phyloP scores from a whole-genome alignment of 2,888 invertebrate genomes.

The Caenorhabditis becei region DNA sequence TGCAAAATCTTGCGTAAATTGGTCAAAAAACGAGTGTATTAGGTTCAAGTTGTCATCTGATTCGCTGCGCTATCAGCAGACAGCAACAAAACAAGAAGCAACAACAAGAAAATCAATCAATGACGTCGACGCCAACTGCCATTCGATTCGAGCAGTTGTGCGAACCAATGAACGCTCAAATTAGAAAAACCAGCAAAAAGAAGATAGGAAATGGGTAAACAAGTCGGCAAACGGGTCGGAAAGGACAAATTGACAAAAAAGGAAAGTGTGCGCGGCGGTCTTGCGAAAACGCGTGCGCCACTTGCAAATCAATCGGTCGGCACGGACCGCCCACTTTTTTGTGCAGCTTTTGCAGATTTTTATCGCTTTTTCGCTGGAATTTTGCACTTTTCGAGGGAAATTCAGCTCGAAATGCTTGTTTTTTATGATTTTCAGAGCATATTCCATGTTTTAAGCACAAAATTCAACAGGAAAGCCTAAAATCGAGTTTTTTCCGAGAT shows the following conservation, averaged over 20 bases:
- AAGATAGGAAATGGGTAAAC: conserved; percentile 15
- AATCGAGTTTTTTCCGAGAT: conserved; percentile 8
- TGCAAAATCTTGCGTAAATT: neutral
- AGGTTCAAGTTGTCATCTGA: conserved; percentile 35
- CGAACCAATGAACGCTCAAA: conserved; percentile 44
- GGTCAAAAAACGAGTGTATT: neutral
- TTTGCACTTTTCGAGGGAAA: too few species aligned
- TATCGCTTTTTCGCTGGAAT: conserved; percentile 11
- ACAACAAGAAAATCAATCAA: conserved; percentile 40
- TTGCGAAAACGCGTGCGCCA: conserved; percentile 37
- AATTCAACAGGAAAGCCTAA: too few species aligned
- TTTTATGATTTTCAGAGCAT: too few species aligned
- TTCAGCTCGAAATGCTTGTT: too few species aligned
- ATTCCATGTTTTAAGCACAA: too few species aligned
- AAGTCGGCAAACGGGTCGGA: neutral
- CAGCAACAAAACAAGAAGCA: conserved; percentile 38
- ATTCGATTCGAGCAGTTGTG: conserved; percentile 13
- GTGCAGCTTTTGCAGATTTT: neutral
- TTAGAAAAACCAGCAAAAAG: conserved; percentile 21
- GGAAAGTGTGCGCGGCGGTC: conserved; percentile 20
- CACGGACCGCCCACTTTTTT: conserved; percentile 49
- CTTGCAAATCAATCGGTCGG: conserved; percentile 59
- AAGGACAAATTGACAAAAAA: conserved; percentile 39
- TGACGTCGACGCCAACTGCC: conserved; percentile 27
- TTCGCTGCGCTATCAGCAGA: conserved; percentile 7